Percentiles rank a stretch among this genome's conserved stretches.
These are phyloP conservation scores for Astyanax mexicanus DNA, from an alignment of 2,797 vertebrate genomes.

Conservation along the genomic window DNA sequence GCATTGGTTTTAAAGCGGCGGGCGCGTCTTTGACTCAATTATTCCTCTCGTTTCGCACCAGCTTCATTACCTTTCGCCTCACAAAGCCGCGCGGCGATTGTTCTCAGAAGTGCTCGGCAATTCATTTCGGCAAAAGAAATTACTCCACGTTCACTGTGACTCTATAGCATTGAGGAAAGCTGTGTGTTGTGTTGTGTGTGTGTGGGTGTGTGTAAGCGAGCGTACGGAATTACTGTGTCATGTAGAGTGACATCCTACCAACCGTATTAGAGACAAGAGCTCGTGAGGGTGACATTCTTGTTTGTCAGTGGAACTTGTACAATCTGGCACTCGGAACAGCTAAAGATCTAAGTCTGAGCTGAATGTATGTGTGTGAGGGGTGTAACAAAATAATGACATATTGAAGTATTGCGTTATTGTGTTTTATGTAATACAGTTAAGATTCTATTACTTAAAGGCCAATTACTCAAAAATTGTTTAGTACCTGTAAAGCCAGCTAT, in stretches of 20 bases:
- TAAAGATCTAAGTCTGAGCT: conserved; percentile 14
- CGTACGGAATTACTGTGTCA: conserved; percentile 31
- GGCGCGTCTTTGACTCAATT: conserved; percentile 36
- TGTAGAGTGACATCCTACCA: conserved; percentile 45
- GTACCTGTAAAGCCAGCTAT: too few relatives aligned
- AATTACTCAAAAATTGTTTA: too few relatives aligned
- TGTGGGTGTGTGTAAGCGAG: background rate
- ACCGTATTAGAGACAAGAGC: conserved; percentile 39
- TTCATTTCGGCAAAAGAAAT: conserved; percentile 35
- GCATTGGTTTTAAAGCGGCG: conserved; percentile 26
- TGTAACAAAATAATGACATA: too few relatives aligned
- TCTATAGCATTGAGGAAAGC: conserved; percentile 13
- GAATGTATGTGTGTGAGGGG: conserved; percentile 10
- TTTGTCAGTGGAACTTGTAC: conserved; percentile 31
- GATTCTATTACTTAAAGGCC: too few relatives aligned
- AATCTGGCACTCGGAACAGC: conserved; percentile 4
- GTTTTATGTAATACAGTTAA: too few relatives aligned
- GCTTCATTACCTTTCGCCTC: background rate
- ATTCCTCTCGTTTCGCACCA: background rate
- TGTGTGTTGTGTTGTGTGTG: background rate
- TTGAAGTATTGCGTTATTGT: too few relatives aligned
- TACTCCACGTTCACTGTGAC: conserved; percentile 17
- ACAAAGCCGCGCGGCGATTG: background rate
- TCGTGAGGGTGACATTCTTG: conserved; percentile 7
- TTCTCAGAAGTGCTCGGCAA: conserved; percentile 24